Percentiles rank a stretch among this genome's conserved stretches.
These are phyloP conservation scores for Erinaceus europaeus DNA, from an alignment of 2,113 vertebrate species.

Conservation along the genomic window DNA sequence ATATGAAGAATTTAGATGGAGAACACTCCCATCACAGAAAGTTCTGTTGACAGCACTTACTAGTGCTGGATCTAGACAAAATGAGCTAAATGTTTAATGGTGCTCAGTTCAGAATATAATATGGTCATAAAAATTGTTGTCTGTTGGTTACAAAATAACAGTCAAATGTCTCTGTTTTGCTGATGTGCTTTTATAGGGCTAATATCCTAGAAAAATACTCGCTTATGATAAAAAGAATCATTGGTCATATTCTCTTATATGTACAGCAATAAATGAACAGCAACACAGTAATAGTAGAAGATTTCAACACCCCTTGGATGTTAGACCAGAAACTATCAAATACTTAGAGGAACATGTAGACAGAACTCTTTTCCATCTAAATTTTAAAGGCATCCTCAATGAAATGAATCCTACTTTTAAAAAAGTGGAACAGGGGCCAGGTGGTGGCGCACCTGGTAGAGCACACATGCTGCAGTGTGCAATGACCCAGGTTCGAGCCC, in stretches of 20 bases:
- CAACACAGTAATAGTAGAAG: too few species aligned
- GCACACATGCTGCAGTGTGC: too few species aligned
- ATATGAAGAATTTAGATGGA: background rate
- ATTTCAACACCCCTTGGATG: too few species aligned
- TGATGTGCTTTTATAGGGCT: background rate
- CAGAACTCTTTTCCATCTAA: too few species aligned
- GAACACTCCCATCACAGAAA: background rate
- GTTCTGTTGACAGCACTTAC: background rate
- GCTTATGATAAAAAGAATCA: conserved; percentile 34
- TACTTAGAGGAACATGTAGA: too few species aligned
- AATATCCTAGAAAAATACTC: conserved; percentile 26
- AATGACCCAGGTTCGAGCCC: too few species aligned
- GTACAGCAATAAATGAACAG: too few species aligned
- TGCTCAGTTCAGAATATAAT: conserved; percentile 1
- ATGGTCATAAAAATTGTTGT: conserved; percentile 13
- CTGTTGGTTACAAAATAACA: conserved; percentile 18
- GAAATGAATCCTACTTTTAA: too few species aligned
- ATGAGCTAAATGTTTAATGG: background rate
- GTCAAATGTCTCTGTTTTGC: background rate
- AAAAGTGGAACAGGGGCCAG: too few species aligned
- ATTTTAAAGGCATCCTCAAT: too few species aligned
- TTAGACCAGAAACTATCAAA: too few species aligned
- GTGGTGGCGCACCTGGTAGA: too few species aligned
- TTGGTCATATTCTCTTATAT: conserved; percentile 4
- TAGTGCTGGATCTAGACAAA: background rate